Evolutionary conservation across 2,888 invertebrate genomes (phyloP).

Genomic region (Scaeva pyrastri): DNA sequence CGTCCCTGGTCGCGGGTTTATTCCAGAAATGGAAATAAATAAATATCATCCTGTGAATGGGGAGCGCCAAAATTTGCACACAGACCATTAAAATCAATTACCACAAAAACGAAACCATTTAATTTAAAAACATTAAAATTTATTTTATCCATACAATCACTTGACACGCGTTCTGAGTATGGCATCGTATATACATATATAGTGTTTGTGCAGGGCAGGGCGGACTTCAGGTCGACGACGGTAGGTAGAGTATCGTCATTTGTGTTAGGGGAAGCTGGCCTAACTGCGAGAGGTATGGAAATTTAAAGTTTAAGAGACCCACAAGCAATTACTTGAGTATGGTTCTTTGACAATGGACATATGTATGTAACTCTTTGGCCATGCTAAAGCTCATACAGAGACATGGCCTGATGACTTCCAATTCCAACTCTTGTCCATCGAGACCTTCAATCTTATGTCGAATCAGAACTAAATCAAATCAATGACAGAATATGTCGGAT

Average conservation of each 20-base stretch:
- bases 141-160: slow-evolving; percentile 77
- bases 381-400: no score
- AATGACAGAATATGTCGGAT: no score
- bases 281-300: no score
- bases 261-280: not conserved
- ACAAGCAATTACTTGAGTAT: no score
- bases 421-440: no score
- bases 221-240: slow-evolving; percentile 40
- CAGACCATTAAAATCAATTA: slow-evolving; percentile 78
- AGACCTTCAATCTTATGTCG: no score
- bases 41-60: slow-evolving; percentile 69
- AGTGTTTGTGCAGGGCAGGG: slow-evolving; percentile 10
- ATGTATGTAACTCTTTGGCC: no score
- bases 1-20: not conserved
- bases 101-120: slow-evolving; percentile 78
- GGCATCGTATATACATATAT: no score
- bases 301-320: no score
- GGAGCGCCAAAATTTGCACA: slow-evolving; percentile 76
- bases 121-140: slow-evolving; percentile 78
- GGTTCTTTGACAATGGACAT: no score
- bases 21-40: slow-evolving; percentile 61
- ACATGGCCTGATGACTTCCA: no score
- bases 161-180: slow-evolving; percentile 76
- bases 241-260: not conserved
- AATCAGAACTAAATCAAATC: no score